Evolutionary conservation across 1,140 invertebrate genomes (phyloP).

Genomic region (Nymphalis io): DNA sequence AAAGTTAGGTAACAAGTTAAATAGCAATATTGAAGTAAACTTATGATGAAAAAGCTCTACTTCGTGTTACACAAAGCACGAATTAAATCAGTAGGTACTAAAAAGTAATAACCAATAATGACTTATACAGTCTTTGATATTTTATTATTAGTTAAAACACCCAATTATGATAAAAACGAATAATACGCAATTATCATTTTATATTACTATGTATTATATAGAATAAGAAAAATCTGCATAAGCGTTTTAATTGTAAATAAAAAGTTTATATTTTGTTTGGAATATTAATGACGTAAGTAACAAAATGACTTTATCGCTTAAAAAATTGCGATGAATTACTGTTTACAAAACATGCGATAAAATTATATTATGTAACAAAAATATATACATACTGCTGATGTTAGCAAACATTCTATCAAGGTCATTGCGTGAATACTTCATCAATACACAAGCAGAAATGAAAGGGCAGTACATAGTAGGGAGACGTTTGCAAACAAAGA

Average conservation of each 20-base stretch:
- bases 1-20: background rate
- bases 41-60: background rate
- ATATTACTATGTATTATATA: too few relatives aligned
- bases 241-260: too few relatives aligned
- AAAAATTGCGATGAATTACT: background rate
- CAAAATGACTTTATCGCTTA: background rate
- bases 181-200: too few relatives aligned
- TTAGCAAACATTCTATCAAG: conserved; percentile 35
- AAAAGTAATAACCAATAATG: background rate
- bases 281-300: background rate
- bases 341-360: conserved; percentile 16
- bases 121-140: too few relatives aligned
- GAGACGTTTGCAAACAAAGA: background rate
- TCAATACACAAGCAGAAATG: conserved; percentile 6
- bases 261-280: conserved; percentile 3
- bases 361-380: conserved; percentile 1
- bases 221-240: too few relatives aligned
- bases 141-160: too few relatives aligned
- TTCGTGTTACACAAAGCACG: background rate
- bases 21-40: background rate
- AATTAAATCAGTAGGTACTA: background rate
- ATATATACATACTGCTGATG: background rate
- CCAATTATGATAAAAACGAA: too few relatives aligned
- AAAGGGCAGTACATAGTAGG: conserved; percentile 1
- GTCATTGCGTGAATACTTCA: conserved; percentile 17